Evolutionary conservation across 2,888 invertebrate genomes (phyloP).

Genomic region (Rhodophaea formosa): DNA sequence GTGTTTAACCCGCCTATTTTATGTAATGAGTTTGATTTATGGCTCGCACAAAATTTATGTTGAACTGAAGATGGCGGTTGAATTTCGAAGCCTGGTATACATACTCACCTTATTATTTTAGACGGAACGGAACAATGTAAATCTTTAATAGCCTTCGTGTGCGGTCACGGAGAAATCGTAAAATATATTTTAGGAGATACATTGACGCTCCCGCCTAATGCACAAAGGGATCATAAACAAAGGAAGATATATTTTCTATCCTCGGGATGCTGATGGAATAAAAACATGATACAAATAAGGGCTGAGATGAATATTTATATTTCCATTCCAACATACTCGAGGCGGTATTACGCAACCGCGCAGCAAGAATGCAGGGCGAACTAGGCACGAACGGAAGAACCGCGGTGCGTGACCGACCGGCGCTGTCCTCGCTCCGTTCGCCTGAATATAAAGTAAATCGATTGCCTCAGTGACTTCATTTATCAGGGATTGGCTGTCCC

Average conservation of each 20-base stretch:
- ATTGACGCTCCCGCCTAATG: neutral
- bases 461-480: conserved; percentile 20
- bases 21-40: conserved; percentile 2
- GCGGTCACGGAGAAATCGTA: neutral
- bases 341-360: conserved; percentile 17
- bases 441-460: conserved; percentile 48
- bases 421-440: conserved; percentile 40
- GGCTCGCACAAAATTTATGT: neutral
- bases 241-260: neutral
- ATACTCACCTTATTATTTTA: neutral
- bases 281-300: conserved; percentile 1
- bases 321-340: neutral
- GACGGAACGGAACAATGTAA: neutral
- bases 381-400: conserved; percentile 53
- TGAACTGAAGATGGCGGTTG: neutral
- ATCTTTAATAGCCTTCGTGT: neutral
- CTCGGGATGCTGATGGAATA: neutral
- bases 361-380: conserved; percentile 57
- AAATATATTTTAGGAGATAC: neutral
- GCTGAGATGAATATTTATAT: conserved; percentile 5
- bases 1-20: neutral
- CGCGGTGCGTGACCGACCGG: conserved; percentile 59
- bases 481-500: conserved; percentile 1
- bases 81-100: neutral
- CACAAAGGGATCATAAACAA: neutral